Evolutionary conservation across 2,797 vertebrate species (phyloP), one percentile per base, ranked within the genome.

Genomic region (Ptychobarbus kaznakovi): DNA sequence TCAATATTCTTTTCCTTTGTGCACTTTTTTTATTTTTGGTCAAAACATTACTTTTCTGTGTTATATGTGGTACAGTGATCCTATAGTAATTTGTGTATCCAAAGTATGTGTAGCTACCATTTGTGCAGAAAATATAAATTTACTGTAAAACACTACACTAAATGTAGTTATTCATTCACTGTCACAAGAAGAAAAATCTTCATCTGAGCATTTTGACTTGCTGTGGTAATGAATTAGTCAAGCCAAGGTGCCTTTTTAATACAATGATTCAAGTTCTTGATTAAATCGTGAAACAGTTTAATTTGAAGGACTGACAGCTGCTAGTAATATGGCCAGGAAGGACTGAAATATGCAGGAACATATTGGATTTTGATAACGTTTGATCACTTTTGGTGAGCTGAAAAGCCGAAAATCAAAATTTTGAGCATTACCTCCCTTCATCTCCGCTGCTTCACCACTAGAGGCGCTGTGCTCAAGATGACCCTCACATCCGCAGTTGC

Each of bases 371-470:
- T 5, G 18, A 76, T 76, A 53, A 75, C 10, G 1, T 75, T 35
- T 74, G 25, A 40, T 56, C 20, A 15, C 20, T 76, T 56, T n/a
- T 20, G 32, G 11, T 56, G 15, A 63, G 18, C 22, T 12, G 32
- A 35, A 18, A 70, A 70, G 44, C 28, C 18, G 22, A 15, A 44
- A 83, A 75, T 65, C 8, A 1, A 25, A 53, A 66, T 32, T 32
- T 32, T 32, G 32, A 32, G 44, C 77, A 81, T 73, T 40, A 58
- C 15, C 79, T 81, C 25, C 32, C 66, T 46, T 56, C 65, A 66
- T 70, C 73, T 75, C 16, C 53, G 56, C 40, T 46, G 38, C 76
- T 53, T 63, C 25, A 74, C 82, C 87, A 83, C 87, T 84, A 84
- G 82, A 86, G 87, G 86, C 25, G 46, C 65, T 83, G 65, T 2